Conservation (phyloP, 2,888 invertebrate species). For the Sinopyrophorus schimmeli region DNA sequence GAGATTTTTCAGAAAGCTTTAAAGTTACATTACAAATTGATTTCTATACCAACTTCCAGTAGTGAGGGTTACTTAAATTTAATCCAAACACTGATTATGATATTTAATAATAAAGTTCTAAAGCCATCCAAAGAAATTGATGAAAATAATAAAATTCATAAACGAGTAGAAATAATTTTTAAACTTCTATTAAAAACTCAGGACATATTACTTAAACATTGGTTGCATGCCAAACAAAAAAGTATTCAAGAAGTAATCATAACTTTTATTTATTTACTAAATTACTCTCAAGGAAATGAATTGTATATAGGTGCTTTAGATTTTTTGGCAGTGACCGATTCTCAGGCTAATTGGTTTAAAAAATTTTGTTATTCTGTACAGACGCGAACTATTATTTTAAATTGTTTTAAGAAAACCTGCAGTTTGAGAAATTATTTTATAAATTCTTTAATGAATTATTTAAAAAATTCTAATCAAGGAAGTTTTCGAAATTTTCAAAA, state of each 20-base stretch:
- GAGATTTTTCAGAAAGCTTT: slow-evolving; percentile 33
- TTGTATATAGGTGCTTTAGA: slow-evolving; percentile 26
- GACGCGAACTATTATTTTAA: slow-evolving; percentile 28
- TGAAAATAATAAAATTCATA: slow-evolving; percentile 14
- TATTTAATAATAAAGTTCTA: slow-evolving; percentile 23
- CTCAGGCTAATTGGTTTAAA: slow-evolving; percentile 35
- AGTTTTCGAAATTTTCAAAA: slow-evolving; percentile 15
- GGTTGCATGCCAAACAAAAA: slow-evolving; percentile 30
- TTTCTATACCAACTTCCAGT: slow-evolving; percentile 26
- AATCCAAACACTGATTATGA: slow-evolving; percentile 24
- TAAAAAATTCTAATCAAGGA: slow-evolving; percentile 4
- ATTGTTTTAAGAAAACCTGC: slow-evolving; percentile 17
- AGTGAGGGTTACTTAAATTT: slow-evolving; percentile 36
- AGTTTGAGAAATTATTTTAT: slow-evolving; percentile 10
- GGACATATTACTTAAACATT: slow-evolving; percentile 22
- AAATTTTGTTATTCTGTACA: slow-evolving; percentile 31
- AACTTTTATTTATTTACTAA: slow-evolving; percentile 27
- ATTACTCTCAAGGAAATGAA: slow-evolving; percentile 17
- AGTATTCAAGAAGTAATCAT: slow-evolving; percentile 30
- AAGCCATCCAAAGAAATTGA: slow-evolving; percentile 10
- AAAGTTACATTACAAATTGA: slow-evolving; percentile 36
- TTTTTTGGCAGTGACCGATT: slow-evolving; percentile 32
- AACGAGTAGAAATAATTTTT: slow-evolving; percentile 20
- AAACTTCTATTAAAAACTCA: slow-evolving; percentile 31
- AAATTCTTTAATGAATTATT: slow-evolving; percentile 5